A percentile compares a stretch with the other conserved stretches of the same genome.
These are phyloP conservation scores for Erpetoichthys calabaricus DNA, from an alignment of 2,797 vertebrate species.

Conservation along the genomic window DNA sequence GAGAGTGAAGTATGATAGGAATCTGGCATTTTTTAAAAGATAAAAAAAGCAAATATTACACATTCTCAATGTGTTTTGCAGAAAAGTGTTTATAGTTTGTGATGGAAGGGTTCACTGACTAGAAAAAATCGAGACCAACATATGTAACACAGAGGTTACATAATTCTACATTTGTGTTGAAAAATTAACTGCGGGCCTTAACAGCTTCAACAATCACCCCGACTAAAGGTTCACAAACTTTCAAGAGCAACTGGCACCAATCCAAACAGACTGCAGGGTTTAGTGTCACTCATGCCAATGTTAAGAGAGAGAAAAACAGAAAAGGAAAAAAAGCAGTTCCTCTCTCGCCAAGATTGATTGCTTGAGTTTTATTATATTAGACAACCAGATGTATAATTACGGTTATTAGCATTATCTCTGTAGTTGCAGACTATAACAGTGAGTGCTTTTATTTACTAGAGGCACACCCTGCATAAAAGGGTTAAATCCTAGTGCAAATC, in stretches of 20 bases:
- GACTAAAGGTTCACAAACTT: slow-evolving; percentile 44
- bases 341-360: slow-evolving; percentile 25
- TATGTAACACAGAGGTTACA: too few relatives aligned
- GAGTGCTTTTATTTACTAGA: slow-evolving; percentile 16
- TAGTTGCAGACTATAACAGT: slow-evolving; percentile 17
- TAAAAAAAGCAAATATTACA: too few relatives aligned
- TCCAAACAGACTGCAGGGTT: slow-evolving; percentile 30
- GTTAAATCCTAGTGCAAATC: slow-evolving; percentile 4
- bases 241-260: slow-evolving; percentile 41
- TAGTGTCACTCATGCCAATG: slow-evolving; percentile 30
- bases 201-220: slow-evolving; percentile 23
- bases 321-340: slow-evolving; percentile 24
- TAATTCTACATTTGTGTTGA: too few relatives aligned
- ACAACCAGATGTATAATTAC: slow-evolving; percentile 4
- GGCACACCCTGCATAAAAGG: slow-evolving; percentile 22
- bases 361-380: slow-evolving; percentile 19
- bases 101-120: too few relatives aligned
- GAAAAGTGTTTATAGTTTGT: too few relatives aligned
- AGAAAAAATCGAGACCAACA: too few relatives aligned
- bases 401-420: slow-evolving; percentile 8
- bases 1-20: neutral
- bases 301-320: neutral
- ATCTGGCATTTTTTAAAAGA: too few relatives aligned
- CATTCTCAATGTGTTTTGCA: too few relatives aligned
- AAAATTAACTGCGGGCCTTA: slow-evolving; percentile 15